Evolutionary conservation across 2,113 vertebrate species (phyloP).

Genomic region (Corynorhinus townsendii): DNA sequence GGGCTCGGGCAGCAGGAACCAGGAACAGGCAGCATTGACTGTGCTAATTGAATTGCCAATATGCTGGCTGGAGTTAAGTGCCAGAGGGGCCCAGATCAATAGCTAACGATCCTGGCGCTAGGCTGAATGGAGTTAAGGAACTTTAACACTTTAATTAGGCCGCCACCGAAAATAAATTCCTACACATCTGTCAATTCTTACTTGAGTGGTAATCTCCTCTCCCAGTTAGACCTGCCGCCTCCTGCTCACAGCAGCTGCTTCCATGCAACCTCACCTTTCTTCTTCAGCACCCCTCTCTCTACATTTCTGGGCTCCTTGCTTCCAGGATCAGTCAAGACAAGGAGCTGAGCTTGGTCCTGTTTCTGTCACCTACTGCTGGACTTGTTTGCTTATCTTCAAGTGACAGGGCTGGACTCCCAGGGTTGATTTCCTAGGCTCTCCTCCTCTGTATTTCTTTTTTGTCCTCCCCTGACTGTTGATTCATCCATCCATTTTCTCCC

Average conservation of each 20-base stretch:
- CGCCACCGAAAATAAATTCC: slow-evolving; percentile 79
- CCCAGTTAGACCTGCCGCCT: neutral
- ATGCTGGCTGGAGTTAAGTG: slow-evolving; percentile 75
- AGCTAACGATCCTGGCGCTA: slow-evolving; percentile 79
- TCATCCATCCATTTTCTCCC: neutral
- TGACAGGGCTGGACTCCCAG: neutral
- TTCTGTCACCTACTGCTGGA: neutral
- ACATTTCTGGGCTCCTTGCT: neutral
- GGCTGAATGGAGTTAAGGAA: slow-evolving; percentile 81
- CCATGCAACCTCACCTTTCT: neutral
- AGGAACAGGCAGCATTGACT: slow-evolving; percentile 67
- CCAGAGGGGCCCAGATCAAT: slow-evolving; percentile 79
- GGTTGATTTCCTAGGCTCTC: neutral
- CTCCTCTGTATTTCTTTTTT: neutral
- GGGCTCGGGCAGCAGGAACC: slow-evolving; percentile 49
- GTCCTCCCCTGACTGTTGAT: neutral
- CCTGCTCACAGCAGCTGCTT: neutral
- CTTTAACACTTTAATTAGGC: slow-evolving; percentile 84
- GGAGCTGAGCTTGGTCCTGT: neutral
- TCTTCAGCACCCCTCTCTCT: neutral
- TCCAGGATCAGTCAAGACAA: neutral
- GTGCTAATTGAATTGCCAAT: slow-evolving; percentile 79
- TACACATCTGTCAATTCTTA: slow-evolving; percentile 76
- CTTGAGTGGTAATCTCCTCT: slow-evolving; percentile 70
- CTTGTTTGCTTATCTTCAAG: neutral